Base-by-base conservation (phyloP, 2,797 vertebrate species). In the Sebastolobus alascanus region DNA sequence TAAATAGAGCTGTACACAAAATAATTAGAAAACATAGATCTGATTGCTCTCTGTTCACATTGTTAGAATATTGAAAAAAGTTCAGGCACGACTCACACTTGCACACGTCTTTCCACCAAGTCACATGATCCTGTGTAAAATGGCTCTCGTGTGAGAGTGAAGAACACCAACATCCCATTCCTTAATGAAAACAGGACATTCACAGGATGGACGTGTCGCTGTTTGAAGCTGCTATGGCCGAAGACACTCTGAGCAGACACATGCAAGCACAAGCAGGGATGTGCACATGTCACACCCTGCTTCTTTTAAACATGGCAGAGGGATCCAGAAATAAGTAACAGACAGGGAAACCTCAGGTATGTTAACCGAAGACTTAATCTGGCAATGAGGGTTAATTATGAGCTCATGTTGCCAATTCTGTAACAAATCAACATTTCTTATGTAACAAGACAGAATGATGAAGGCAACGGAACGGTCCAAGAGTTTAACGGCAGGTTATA, bases 21-120 rank as follows among this genome's bases (percentile, higher is more conserved):
- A 79, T 75, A 72, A 83, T 88, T 94, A 95, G 80, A 95, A 95
- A 95, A 95, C 85, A 88, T 58, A 90, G 46, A 89, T 87, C 77
- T 68, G 72, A 80, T 86, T 87, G 72, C 76, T 87, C 60, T 75
- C 37, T 85, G 71, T 89, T 88, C 86, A 91, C 89, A 90, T 88
- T 77, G 76, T 77, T 79, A 37, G 69, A 82, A 77, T 80, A 84
- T 76, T 71, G 68, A 90, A 65, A 84, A 84, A 88, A 85, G 73
- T 91, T 93, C 90, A 95, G 91, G 94, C 95, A 94, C 89, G 27
- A 73, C 82, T 93, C 84, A 90, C 75, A 82, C 65, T 86, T 55
- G 33, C 65, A 69, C 65, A 65, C 38, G 13, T 55, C 27, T 74
- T 71, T 90, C 40, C 85, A 80, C 77, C 60, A 14, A 13, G 27